Evolutionary conservation across 2,797 vertebrate species (phyloP).

Genomic region (Sebastes miniatus): DNA sequence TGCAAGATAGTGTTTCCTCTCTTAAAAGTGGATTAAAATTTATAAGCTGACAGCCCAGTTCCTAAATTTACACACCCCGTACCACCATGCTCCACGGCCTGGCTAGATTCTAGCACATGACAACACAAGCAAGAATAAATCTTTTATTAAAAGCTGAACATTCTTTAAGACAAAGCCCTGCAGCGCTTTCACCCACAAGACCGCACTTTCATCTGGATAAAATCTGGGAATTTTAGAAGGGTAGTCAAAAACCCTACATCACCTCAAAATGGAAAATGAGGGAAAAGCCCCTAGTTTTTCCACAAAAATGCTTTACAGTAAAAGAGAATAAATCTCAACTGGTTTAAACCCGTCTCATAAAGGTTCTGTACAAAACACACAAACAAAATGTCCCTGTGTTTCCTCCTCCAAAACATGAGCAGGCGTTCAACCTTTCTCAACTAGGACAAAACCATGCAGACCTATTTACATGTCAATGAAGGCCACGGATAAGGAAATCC

Average conservation of each 20-base stretch:
- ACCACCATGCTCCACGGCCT: constrained; percentile 18
- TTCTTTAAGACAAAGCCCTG: constrained; percentile 50
- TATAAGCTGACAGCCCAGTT: constrained; percentile 21
- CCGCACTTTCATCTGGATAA: constrained; percentile 56
- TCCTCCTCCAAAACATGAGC: constrained; percentile 36
- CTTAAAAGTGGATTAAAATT: constrained; percentile 41
- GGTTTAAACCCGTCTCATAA: constrained; percentile 7
- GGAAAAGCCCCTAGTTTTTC: constrained; percentile 30
- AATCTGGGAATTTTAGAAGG: constrained; percentile 48
- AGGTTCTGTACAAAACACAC: constrained; percentile 5
- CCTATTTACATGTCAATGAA: constrained; percentile 78
- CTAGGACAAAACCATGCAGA: constrained; percentile 69
- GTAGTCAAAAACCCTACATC: constrained; percentile 32
- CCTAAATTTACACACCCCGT: constrained; percentile 35
- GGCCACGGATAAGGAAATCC: constrained; percentile 33
- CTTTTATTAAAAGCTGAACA: constrained; percentile 60
- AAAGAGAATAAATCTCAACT: constrained; percentile 1
- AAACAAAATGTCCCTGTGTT: constrained; percentile 18
- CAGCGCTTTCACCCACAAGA: constrained; percentile 48
- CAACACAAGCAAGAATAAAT: constrained; percentile 50
- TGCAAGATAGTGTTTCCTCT: constrained; percentile 10
- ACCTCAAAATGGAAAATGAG: constrained; percentile 35
- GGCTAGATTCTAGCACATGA: constrained; percentile 45
- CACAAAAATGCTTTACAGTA: background rate
- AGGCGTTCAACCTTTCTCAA: constrained; percentile 57